Evolutionary conservation across 2,113 vertebrate species (phyloP).

Genomic region (human): DNA sequence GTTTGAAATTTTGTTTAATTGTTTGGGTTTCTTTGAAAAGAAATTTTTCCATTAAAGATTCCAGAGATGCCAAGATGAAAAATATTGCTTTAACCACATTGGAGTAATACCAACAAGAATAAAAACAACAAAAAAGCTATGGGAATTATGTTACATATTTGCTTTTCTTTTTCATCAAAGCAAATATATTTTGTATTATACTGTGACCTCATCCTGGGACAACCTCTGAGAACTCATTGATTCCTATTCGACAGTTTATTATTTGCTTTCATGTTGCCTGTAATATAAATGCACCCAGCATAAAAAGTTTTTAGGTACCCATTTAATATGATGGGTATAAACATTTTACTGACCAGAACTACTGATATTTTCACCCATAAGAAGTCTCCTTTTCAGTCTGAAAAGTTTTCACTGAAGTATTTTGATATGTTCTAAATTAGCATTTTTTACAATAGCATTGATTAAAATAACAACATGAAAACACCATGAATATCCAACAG

Average conservation of each 20-base stretch:
- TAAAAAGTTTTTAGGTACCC: not conserved
- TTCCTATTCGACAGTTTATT: not conserved
- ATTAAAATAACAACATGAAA: not conserved
- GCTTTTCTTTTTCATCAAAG: constrained; percentile 7
- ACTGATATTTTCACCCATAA: not conserved
- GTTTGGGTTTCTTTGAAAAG: constrained; percentile 1
- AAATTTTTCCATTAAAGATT: not conserved
- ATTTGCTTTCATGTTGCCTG: not conserved
- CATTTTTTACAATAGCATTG: not conserved
- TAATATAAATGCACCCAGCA: not conserved
- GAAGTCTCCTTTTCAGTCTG: not conserved
- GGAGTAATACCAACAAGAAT: not conserved
- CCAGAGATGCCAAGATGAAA: constrained; percentile 16
- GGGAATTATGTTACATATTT: not conserved
- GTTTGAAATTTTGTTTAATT: constrained; percentile 42
- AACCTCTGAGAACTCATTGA: not conserved
- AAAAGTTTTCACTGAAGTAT: not conserved
- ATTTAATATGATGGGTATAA: not conserved
- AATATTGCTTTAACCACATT: not conserved
- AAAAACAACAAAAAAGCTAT: not conserved
- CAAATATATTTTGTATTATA: constrained; percentile 27
- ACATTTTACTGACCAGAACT: not conserved
- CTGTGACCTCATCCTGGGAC: not conserved
- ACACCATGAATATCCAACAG: not conserved
- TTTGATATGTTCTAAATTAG: not conserved